Evolutionary conservation across 2,113 vertebrate species (phyloP), one percentile per base, ranked within the genome.

Genomic region (Larimichthys crocea): DNA sequence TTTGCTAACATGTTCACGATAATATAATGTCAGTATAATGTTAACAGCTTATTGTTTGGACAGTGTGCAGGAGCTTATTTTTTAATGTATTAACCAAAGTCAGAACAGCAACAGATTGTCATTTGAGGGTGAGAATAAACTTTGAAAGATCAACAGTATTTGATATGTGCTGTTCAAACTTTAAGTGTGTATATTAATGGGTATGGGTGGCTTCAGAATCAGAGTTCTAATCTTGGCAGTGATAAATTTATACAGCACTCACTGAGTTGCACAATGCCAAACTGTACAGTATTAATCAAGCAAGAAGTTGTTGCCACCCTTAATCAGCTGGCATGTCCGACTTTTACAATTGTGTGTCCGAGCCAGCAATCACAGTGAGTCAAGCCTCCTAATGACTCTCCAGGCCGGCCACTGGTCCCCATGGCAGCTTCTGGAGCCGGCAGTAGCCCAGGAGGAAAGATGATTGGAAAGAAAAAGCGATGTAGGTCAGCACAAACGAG

Each of bases 401-500:
- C 56, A 66, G 88, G 86, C 74, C 44, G 52, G 61, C 82, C 77
- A 59, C 55, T 35, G 76, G 81, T 86, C 89, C 82, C 88, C 74
- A 73, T 44, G 70, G 78, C 52, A 63, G 84, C 82, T 82, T 82
- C 74, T 55, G 71, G 79, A 65, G 68, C 82, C 35, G 15, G 50
- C 85, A 63, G 63, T 55, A 61, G 79, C 89, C 82, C 10, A 20
- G 67, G 80, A 82, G 88, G 64, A 86, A 72, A 82, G 81, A 89
- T 88, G 92, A 94, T 92, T 94, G 90, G 89, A 86, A 83, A 73
- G 81, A 85, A 92, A 92, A 93, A 92, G 89, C 35, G 50, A 93
- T 91, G 86, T 90, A 88, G 83, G 90, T 85, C 89, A 89, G 88
- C 90, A 91, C 86, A 93, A 91, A 93, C 55, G 74, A 91, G 83